Evolutionary conservation across 1,140 invertebrate genomes (phyloP), one percentile per base, ranked within the genome.

Genomic region (Solenopsis invicta): DNA sequence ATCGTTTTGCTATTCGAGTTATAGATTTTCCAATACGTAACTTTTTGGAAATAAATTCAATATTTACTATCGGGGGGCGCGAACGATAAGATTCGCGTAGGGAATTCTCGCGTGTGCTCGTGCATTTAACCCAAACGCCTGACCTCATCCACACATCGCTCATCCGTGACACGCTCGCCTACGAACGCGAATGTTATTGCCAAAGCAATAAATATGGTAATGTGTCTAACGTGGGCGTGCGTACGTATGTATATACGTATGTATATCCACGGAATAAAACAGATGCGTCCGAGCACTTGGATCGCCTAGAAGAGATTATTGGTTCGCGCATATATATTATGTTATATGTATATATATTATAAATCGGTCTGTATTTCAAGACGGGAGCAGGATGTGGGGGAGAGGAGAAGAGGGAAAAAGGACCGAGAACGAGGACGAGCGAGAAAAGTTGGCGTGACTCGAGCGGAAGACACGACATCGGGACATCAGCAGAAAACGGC

Each of bases 401-500:
- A 37, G 29, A 24, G 67, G 48, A 45, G 50, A 41, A 56, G 45
- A 71, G 62, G 34, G 13, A 50, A 54, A 59, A 71, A 59, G 61
- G n/a, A 37, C n/a, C 37, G 59, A 29, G 80, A 37, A 69, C 45
- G 71, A 16, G 75, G 21, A 66, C 41, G 76, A 86, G 69, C 45
- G 59, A 61, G 86, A 81, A 84, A 77, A 72, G 52, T 67, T 93
- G 88, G 92, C 92, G 92, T 93, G 92, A 93, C 92, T 66, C 72
- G 86, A 85, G 61, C 69, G 50, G 67, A 71, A 89, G 87, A 92
- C 92, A 93, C 88, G 92, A 93, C 89, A 93, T 93, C 92, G 87
- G 88, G 87, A 91, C 91, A 92, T 93, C 89, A 93, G 87, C 86
- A 89, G 90, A 72, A 66, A 61, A 90, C 77, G 52, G 69, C 75